Conservation (phyloP, 2,888 invertebrate genomes). For the Allophyes oxyacanthae region DNA sequence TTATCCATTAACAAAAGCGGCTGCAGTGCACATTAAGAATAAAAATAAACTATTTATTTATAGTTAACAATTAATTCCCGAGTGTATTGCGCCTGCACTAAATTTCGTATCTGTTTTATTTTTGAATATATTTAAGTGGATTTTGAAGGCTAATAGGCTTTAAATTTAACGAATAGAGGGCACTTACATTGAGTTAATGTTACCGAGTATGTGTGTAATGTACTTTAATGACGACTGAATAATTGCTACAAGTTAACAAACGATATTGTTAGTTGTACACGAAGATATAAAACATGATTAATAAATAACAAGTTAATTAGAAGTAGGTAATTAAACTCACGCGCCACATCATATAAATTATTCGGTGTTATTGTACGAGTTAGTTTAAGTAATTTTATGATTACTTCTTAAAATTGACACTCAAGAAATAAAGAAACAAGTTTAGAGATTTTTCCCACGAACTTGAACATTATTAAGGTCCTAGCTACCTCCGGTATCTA, state of each 20-base stretch:
- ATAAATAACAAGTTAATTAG: slow-evolving; percentile 26
- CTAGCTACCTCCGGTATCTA: slow-evolving; percentile 67
- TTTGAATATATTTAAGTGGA: slow-evolving; percentile 13
- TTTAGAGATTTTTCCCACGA: slow-evolving; percentile 65
- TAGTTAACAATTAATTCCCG: background rate
- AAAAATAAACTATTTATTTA: slow-evolving; percentile 5
- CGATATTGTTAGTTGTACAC: slow-evolving; percentile 35
- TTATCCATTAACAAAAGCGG: background rate
- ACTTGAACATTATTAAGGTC: slow-evolving; percentile 64
- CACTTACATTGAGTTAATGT: slow-evolving; percentile 32
- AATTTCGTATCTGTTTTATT: slow-evolving; percentile 7
- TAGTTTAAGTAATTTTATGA: background rate
- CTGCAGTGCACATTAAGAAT: background rate
- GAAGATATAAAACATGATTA: slow-evolving; percentile 37
- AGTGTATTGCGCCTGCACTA: background rate
- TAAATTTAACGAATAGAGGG: slow-evolving; percentile 30
- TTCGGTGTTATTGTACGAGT: slow-evolving; percentile 3
- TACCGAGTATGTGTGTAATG: slow-evolving; percentile 15
- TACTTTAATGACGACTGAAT: slow-evolving; percentile 29
- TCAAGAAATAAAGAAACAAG: slow-evolving; percentile 33
- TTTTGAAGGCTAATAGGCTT: slow-evolving; percentile 16
- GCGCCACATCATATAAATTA: slow-evolving; percentile 16
- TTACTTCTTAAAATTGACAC: background rate
- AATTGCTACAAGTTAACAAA: slow-evolving; percentile 33
- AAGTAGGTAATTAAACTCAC: slow-evolving; percentile 21